A percentile compares a stretch with the other conserved stretches of the same genome.
Evolutionary conservation across 1,140 invertebrate species (phyloP).

Genomic region (Tachypleus tridentatus): DNA sequence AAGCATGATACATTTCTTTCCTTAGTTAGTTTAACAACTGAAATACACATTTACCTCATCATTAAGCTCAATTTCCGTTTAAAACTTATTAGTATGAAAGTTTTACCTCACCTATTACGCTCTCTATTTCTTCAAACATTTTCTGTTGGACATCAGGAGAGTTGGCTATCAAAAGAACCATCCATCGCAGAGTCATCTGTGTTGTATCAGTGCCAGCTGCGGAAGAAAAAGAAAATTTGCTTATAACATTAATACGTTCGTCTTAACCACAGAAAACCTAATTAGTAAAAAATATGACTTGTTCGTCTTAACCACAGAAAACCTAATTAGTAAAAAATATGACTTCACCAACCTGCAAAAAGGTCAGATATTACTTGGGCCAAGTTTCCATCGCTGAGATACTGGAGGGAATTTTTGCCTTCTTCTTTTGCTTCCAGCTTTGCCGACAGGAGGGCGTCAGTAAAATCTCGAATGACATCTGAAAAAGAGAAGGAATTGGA

Average conservation of each 20-base stretch:
- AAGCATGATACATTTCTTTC: too few relatives aligned
- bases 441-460: constrained; percentile 67
- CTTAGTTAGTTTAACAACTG: too few relatives aligned
- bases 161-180: constrained; percentile 24
- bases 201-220: constrained; percentile 30
- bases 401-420: constrained; percentile 6
- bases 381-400: constrained; percentile 13
- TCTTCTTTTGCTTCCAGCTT: constrained; percentile 36
- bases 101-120: constrained; percentile 17
- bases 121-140: constrained; percentile 27
- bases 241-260: too few relatives aligned
- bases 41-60: too few relatives aligned
- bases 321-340: too few relatives aligned
- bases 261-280: too few relatives aligned
- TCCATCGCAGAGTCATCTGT: constrained; percentile 28
- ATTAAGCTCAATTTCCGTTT: too few relatives aligned
- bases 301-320: too few relatives aligned
- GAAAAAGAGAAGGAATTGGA: background rate
- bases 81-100: too few relatives aligned
- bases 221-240: too few relatives aligned
- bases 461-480: constrained; percentile 50
- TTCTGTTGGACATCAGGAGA: constrained; percentile 32
- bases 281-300: too few relatives aligned
- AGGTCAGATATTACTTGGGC: constrained; percentile 19
- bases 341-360: constrained; percentile 4